phyloP scores from a whole-genome alignment of 2,888 invertebrate genomes.

The Latrodectus hesperus region DNA sequence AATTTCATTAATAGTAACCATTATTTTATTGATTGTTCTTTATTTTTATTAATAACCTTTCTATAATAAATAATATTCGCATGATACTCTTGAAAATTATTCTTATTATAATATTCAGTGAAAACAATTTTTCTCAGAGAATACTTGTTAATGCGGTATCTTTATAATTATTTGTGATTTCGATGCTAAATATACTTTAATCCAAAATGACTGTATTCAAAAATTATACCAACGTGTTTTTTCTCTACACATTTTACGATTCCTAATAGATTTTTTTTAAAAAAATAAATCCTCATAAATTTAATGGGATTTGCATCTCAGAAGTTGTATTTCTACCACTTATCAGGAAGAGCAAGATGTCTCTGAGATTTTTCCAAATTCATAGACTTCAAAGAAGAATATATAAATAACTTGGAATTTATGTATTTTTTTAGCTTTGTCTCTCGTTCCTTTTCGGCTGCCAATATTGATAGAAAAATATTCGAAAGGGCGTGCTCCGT shows the following conservation, averaged over 20 bases:
- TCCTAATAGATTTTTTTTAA: neutral
- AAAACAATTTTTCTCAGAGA: no score
- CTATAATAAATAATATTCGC: no score
- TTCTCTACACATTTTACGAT: slow-evolving; percentile 3
- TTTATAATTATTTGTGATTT: no score
- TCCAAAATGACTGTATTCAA: no score
- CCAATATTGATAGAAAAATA: slow-evolving; percentile 52
- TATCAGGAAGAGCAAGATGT: neutral
- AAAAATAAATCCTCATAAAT: slow-evolving; percentile 21
- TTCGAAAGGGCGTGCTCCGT: slow-evolving; percentile 13
- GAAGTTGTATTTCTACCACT: neutral
- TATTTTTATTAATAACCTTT: no score
- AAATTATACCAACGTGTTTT: neutral
- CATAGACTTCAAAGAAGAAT: neutral
- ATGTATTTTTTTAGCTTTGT: slow-evolving; percentile 41
- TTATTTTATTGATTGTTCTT: no score
- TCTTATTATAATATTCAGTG: no score
- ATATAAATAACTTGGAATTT: slow-evolving; percentile 53
- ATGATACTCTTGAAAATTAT: no score
- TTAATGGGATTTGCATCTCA: slow-evolving; percentile 24
- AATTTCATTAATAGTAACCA: no score
- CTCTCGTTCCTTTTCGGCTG: slow-evolving; percentile 21
- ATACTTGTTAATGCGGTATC: no score
- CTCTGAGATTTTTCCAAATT: neutral
- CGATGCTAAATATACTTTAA: no score